phyloP scores from a whole-genome alignment of 2,797 vertebrate genomes.

The Poliocrania exsul region DNA sequence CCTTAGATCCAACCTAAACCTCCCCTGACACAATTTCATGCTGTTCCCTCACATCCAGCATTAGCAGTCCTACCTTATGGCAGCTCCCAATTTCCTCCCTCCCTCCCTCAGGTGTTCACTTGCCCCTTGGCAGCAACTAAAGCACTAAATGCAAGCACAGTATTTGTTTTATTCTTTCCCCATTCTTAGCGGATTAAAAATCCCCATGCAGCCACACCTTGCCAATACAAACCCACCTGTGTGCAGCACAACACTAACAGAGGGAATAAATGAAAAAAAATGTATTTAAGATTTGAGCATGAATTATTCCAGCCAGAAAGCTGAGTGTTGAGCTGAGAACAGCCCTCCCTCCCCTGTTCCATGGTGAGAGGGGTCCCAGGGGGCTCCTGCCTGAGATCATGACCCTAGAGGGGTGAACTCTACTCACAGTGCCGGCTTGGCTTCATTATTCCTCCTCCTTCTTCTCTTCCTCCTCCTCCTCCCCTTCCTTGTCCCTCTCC shows the following conservation, averaged over 20 bases:
- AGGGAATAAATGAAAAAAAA: fast-evolving
- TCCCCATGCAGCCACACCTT: fast-evolving
- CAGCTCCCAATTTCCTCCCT: background rate
- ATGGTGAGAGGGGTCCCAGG: fast-evolving
- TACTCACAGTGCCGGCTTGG: background rate
- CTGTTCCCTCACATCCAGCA: background rate
- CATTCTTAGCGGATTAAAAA: background rate
- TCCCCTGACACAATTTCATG: background rate
- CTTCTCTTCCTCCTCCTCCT: background rate
- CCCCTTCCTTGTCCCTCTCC: background rate
- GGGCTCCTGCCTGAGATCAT: background rate
- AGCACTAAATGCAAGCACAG: background rate
- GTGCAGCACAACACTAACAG: background rate
- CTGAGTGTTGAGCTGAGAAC: fast-evolving
- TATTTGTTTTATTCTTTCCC: background rate
- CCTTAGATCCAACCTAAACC: background rate
- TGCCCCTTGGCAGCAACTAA: background rate
- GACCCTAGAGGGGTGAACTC: background rate
- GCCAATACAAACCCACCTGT: background rate
- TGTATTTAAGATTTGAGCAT: fast-evolving
- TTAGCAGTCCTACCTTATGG: background rate
- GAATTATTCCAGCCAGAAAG: background rate
- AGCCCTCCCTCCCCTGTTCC: background rate
- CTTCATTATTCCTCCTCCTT: background rate
- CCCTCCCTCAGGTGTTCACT: too few species aligned